Conservation (phyloP, 2,113 vertebrate species). For the Perca fluviatilis region DNA sequence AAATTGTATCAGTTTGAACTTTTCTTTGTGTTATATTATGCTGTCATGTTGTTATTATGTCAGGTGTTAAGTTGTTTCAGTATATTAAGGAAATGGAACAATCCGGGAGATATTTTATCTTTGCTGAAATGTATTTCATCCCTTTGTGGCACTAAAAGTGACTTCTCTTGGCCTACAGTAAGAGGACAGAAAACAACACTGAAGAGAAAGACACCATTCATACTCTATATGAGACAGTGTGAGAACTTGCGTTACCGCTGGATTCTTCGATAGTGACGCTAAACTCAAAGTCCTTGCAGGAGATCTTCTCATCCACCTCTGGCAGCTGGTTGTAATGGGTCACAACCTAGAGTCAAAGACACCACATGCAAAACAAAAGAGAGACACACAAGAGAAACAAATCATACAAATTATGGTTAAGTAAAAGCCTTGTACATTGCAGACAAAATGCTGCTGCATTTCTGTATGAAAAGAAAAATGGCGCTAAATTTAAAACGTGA, state of each 20-base stretch:
- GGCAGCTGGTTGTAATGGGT: slow-evolving; percentile 84
- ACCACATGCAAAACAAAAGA: not conserved
- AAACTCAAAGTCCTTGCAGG: slow-evolving; percentile 81
- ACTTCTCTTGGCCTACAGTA: not conserved
- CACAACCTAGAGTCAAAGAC: slow-evolving; percentile 74
- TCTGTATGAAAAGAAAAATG: not conserved
- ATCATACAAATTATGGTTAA: not conserved
- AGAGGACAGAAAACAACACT: not conserved
- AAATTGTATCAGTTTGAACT: no score
- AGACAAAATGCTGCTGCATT: not conserved
- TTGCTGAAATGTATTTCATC: not conserved
- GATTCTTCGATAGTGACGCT: slow-evolving; percentile 74
- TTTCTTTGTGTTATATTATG: not conserved
- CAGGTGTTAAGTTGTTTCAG: not conserved
- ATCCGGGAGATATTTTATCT: not conserved
- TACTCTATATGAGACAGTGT: not conserved
- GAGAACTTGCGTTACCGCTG: slow-evolving; percentile 55
- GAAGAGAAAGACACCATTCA: not conserved
- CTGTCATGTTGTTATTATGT: not conserved
- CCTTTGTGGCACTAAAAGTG: not conserved
- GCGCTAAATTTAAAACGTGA: not conserved
- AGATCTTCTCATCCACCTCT: slow-evolving; percentile 71
- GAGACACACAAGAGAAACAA: not conserved
- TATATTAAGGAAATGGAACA: not conserved
- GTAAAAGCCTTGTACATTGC: not conserved